Evolutionary conservation across 2,113 vertebrate species (phyloP), one percentile per base, ranked within the genome.

Genomic region (Microtus montanus): DNA sequence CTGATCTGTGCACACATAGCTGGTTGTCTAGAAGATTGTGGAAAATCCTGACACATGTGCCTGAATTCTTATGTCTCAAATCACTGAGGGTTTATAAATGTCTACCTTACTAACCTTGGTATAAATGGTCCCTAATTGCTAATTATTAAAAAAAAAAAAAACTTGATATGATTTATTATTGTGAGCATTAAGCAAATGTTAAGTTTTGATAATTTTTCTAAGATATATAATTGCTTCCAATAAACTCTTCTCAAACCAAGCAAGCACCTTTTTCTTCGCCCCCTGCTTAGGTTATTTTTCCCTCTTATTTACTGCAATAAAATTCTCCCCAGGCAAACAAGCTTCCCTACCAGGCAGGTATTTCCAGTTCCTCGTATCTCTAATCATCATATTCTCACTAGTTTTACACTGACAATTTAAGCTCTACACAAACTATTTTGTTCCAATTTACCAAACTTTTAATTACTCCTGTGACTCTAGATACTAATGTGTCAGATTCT

Each of bases 391-490:
- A 47, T 84, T 93, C 54, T 97, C 75, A 63, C 47, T 54, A 94
- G n/a, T 17, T 88, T 70, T 92, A 11, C 96, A 82, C 26, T 87
- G 93, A 96, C 58, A 86, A 88, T 92, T 94, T 93, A 90, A 87
- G 75, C 47, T 97, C 24, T 77, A 95, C 47, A 41, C 35, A 89
- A 71, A 15, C 0, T 91, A 35, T 41, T 98, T 52, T 38, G 61
- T 93, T 96, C 87, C 95, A 87, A 96, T 93, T 95, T 88, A 93
- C 30, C 91, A 68, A 96, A 38, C 70, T 97, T 97, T 95, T 74
- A 82, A 96, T 96, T 87, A 87, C 30, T 33, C 66, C 68, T 90
- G 19, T 89, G 85, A 89, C 94, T 96, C 73, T 71, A 90, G 92
- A 93, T 90, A 78, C 47, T 28, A 33, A 47, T 22, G 1, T 87